phyloP scores from a whole-genome alignment of 1,140 invertebrate genomes.

The Pteromalus puparum region DNA sequence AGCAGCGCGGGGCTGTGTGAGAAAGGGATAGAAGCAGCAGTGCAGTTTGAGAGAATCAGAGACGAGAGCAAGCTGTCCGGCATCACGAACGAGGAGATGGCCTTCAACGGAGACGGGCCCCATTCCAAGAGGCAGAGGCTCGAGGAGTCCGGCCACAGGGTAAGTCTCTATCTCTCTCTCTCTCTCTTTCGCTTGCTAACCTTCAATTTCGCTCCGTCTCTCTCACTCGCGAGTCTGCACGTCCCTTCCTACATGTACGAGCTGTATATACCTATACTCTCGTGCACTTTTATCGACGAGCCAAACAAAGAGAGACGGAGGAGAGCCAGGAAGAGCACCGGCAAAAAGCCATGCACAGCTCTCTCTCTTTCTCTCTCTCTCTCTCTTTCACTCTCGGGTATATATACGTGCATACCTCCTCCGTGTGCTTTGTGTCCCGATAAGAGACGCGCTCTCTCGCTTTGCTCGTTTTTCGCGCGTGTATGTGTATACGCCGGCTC shows the following conservation, averaged over 20 bases:
- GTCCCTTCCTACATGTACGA: neutral
- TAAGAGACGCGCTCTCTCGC: conserved; percentile 9
- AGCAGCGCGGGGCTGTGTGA: neutral
- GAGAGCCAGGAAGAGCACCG: neutral
- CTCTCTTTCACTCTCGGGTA: neutral
- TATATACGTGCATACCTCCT: neutral
- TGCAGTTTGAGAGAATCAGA: neutral
- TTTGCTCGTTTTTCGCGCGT: conserved; percentile 13
- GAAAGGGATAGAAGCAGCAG: neutral
- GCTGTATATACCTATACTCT: neutral
- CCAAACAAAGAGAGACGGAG: neutral
- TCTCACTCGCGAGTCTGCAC: neutral
- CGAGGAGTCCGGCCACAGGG: conserved; percentile 76
- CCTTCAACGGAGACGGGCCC: conserved; percentile 77
- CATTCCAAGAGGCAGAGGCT: conserved; percentile 76
- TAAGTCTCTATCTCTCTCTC: conserved; percentile 64
- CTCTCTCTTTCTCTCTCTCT: neutral
- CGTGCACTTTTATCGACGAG: conserved; percentile 34
- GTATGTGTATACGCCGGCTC: neutral
- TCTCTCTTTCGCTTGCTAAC: neutral
- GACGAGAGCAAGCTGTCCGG: conserved; percentile 53
- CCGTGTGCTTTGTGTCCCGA: neutral
- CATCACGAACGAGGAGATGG: conserved; percentile 64
- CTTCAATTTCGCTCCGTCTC: neutral
- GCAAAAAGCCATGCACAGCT: neutral